Conservation (phyloP, 2,113 vertebrate genomes). For the Oncorhynchus tshawytscha region DNA sequence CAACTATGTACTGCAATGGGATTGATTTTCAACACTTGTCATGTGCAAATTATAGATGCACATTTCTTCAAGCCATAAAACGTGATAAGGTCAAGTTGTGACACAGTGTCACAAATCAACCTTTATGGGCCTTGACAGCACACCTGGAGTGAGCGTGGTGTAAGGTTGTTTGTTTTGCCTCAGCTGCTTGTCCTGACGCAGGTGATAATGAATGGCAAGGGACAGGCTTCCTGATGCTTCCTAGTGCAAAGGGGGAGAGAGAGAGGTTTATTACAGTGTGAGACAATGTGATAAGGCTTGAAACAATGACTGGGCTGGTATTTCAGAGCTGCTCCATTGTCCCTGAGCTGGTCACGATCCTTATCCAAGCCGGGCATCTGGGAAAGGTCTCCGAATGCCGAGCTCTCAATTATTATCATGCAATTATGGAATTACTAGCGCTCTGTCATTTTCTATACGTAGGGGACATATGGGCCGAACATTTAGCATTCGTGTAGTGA, state of each 20-base stretch:
- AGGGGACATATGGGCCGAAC: too few relatives aligned
- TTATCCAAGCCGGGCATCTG: neutral
- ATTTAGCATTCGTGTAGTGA: too few relatives aligned
- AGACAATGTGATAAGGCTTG: neutral
- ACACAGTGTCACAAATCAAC: neutral
- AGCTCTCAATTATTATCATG: neutral
- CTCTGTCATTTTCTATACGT: neutral
- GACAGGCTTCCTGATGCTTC: neutral
- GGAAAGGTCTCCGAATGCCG: neutral
- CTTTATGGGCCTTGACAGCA: neutral
- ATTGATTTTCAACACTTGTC: neutral
- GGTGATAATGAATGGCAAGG: neutral
- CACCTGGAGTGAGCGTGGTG: neutral
- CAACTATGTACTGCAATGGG: neutral
- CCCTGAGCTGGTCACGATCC: neutral
- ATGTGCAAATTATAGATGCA: neutral
- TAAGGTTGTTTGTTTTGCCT: neutral
- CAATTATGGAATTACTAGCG: neutral
- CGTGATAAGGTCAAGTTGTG: conserved; percentile 1
- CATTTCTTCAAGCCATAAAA: neutral
- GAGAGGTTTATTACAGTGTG: neutral
- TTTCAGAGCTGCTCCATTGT: conserved; percentile 4
- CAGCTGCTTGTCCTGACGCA: neutral
- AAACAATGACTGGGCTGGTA: neutral
- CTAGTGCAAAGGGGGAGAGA: neutral